Base-by-base conservation (phyloP, 2,888 invertebrate species). In the Ligdia adustata region DNA sequence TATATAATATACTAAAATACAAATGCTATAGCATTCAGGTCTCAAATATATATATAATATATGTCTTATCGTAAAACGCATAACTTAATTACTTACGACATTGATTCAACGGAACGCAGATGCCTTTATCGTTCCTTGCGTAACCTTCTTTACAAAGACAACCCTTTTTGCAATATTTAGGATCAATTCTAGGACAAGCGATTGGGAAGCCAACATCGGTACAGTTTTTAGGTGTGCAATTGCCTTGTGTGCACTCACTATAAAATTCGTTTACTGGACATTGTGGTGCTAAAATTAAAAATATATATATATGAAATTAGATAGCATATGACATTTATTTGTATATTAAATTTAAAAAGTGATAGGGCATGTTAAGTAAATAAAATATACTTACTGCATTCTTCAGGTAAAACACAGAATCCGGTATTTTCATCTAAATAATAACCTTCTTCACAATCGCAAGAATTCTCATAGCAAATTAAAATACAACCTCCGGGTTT, bases 401-500 rank as follows among this genome's bases (percentile, higher is more conserved):
- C 3, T 32, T 58, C 14, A 12, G 66, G 64, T 0, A 7, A 7
- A 1, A 69, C 66, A 35, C 73, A 73, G 42, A 49, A 58, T 3
- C 52, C 18, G 3, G 20, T 48, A 37, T 57, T 56, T 3, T 55
- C 54, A 11, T 73, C 69, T 2, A 38, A 57, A 0, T 56, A 52
- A 14, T 37, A 66, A 1, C 54, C 66, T 5, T 58, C 7, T 44
- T 48, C 66, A 24, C 73, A 73, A 1, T 64, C 60, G 40, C 73
- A 73, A 2, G 57, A 61, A 11, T 54, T 34, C 4, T 18, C 18
- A 4, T 42, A 12, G 28, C 42, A 42, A 20, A 29, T 3, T 4
- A 4, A 0, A 2, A 20, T 1, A 16, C 69, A 69, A 3, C 15
- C 0, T 2, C 27, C 12, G 1, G 45, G 47, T 15, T 42, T n/a